A percentile compares a stretch with the other conserved stretches of the same genome.
phyloP scores from a whole-genome alignment of 2,888 invertebrate genomes.

The Troglohyphantes excavatus region DNA sequence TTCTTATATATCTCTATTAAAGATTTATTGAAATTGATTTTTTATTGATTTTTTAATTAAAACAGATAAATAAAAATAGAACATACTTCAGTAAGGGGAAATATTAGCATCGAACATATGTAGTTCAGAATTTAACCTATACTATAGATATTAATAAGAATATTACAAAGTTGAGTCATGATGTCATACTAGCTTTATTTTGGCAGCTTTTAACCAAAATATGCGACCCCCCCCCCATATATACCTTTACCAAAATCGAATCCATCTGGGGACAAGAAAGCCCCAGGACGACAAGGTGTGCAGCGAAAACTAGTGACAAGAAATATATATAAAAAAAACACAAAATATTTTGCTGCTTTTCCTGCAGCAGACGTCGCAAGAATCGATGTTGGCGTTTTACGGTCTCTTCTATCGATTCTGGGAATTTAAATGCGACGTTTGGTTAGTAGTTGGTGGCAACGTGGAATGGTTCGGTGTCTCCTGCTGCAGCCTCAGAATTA shows the following conservation, averaged over 20 bases:
- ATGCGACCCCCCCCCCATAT: no score
- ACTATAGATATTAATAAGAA: no score
- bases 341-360: background rate
- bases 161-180: no score
- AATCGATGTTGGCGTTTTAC: slow-evolving; percentile 29
- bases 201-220: no score
- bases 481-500: background rate
- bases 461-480: background rate
- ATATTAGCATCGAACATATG: no score
- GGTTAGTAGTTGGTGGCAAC: background rate
- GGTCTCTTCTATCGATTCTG: slow-evolving; percentile 19
- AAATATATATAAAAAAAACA: background rate
- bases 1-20: no score
- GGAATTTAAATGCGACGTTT: slow-evolving; percentile 33
- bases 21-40: no score
- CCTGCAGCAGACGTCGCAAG: slow-evolving; percentile 9
- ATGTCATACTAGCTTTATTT: no score
- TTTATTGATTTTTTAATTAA: no score
- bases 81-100: no score
- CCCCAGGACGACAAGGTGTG: slow-evolving; percentile 16
- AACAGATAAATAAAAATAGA: no score
- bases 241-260: background rate
- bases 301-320: slow-evolving; percentile 23
- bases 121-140: no score
- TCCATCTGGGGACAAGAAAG: background rate